Evolutionary conservation across 2,888 invertebrate genomes (phyloP).

Genomic region (Mimachlamys varia): DNA sequence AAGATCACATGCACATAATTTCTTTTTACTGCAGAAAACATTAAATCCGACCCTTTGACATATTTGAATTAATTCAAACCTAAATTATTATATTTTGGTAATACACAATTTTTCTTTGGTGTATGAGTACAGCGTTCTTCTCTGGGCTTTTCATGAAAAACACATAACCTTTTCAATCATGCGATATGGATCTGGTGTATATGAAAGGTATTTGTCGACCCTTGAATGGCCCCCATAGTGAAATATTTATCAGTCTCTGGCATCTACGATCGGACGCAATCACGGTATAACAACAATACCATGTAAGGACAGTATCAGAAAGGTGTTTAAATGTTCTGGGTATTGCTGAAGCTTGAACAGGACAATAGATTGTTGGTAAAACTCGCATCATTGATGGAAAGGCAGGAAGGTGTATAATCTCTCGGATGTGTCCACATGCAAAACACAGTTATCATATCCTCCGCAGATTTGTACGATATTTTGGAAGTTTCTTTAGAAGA

Average conservation of each 20-base stretch:
- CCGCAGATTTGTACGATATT: conserved; percentile 44
- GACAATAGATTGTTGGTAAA: not conserved
- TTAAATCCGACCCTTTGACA: not conserved
- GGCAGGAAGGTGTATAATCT: not conserved
- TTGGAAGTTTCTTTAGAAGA: conserved; percentile 48
- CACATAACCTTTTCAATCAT: not conserved
- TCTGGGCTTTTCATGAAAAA: not conserved
- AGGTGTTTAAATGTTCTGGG: not conserved
- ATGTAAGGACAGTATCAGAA: not conserved
- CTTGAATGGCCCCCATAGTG: conserved; percentile 20
- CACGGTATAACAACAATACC: not conserved
- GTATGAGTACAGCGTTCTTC: not conserved
- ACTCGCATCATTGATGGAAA: not conserved
- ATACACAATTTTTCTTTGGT: not conserved
- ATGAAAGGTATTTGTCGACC: not conserved
- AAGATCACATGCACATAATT: not conserved
- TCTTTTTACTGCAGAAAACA: not conserved
- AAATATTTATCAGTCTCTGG: conserved; percentile 2
- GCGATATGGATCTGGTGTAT: not conserved
- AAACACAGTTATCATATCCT: not conserved
- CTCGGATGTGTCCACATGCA: conserved; percentile 9
- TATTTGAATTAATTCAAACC: not conserved
- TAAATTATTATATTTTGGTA: not conserved
- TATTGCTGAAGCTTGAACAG: not conserved
- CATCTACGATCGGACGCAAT: conserved; percentile 19